Evolutionary conservation across 1,140 invertebrate species (phyloP).

Genomic region (Bombus impatiens): DNA sequence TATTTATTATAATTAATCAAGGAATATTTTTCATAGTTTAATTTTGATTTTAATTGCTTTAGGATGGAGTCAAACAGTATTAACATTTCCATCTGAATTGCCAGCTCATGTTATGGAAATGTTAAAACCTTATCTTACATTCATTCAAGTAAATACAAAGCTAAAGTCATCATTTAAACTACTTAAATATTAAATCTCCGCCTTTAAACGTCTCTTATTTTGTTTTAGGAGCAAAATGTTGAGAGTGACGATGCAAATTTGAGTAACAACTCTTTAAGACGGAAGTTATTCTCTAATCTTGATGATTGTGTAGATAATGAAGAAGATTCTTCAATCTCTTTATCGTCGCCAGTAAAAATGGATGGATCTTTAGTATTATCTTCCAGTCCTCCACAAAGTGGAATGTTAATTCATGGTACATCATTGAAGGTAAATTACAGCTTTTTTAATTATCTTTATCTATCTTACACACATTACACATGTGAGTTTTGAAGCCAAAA

Average conservation of each 20-base stretch:
- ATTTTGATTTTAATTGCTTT: conserved; percentile 23
- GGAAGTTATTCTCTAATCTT: conserved; percentile 78
- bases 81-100: conserved; percentile 83
- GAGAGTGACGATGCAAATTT: conserved; percentile 76
- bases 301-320: conserved; percentile 72
- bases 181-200: background rate
- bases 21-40: background rate
- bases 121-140: conserved; percentile 85
- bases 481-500: background rate
- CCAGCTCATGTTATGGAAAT: conserved; percentile 84
- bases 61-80: conserved; percentile 84
- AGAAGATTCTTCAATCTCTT: conserved; percentile 54
- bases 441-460: background rate
- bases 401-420: conserved; percentile 73
- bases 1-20: conserved; percentile 49
- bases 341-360: conserved; percentile 71
- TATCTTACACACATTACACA: background rate
- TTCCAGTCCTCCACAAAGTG: conserved; percentile 76
- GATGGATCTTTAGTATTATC: conserved; percentile 51
- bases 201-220: background rate
- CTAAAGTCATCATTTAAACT: background rate
- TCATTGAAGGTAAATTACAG: conserved; percentile 69
- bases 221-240: conserved; percentile 74
- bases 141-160: conserved; percentile 80
- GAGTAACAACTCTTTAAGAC: conserved; percentile 77